Evolutionary conservation across 1,140 invertebrate genomes (phyloP), one percentile per base, ranked within the genome.

Genomic region (Drosophila jambulina): DNA sequence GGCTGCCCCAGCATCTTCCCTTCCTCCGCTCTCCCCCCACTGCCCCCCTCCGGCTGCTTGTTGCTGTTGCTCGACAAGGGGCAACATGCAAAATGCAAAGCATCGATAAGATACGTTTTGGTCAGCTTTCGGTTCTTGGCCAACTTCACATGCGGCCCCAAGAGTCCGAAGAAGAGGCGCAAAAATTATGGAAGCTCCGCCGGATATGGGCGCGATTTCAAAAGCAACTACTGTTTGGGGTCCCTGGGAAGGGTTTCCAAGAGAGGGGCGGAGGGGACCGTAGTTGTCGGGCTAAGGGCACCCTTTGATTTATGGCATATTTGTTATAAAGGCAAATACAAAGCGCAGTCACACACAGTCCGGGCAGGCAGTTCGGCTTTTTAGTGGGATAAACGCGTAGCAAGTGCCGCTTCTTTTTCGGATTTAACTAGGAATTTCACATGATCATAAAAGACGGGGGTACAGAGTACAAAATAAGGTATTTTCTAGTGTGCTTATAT

Each of bases 121-220:
- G 43, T 56, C 38, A 34, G 51, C 51, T 23, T 38, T 36, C 48
- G 38, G 27, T 43, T 40, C 53, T 17, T 45, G 38, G 51, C 32
- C 53, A 56, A n/a, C 34, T 56, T 19, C 64, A 51, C 36, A 69
- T 23, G 38, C 29, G 29, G 23, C 36, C 32, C 12, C 1, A 23
- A 27, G 46, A 25, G 45, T 23, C 45, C 2, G 23, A 4, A 51
- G 68, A 46, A 56, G 70, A 56, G 54, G 64, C 63, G 43, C 58
- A 87, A 91, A 88, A 91, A 91, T 91, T 88, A 91, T 91, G 88
- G 88, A 91, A 91, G 88, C 88, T 88, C 80, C 83, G 80, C 43
- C 83, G 88, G 82, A 87, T 87, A 91, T 88, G 88, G 81, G 81
- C 84, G 77, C 78, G 84, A 87, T 88, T 82, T 88, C 81, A 82